These are phyloP conservation scores for Altica lythri DNA, from an alignment of 2,888 invertebrate genomes.

Conservation along the genomic window DNA sequence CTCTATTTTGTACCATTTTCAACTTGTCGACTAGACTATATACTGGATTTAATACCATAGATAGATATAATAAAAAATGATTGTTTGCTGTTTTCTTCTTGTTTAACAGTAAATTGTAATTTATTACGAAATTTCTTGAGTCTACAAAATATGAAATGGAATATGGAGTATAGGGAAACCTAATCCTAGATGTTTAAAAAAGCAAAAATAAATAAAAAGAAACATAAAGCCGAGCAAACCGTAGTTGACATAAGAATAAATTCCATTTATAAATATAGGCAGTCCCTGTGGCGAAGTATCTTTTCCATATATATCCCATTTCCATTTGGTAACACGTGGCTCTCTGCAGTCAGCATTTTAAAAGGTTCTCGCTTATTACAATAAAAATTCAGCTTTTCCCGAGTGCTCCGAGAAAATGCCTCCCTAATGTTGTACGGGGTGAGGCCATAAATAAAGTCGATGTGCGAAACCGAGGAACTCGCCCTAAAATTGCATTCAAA, in stretches of 20 bases:
- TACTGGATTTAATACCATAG: too few species aligned
- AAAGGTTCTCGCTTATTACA: constrained; percentile 52
- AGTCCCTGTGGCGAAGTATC: constrained; percentile 48
- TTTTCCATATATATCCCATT: constrained; percentile 49
- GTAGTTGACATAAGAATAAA: constrained; percentile 41
- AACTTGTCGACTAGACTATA: too few species aligned
- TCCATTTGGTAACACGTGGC: constrained; percentile 50
- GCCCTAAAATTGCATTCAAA: constrained; percentile 46
- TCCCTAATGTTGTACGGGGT: constrained; percentile 49
- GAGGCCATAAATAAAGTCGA: constrained; percentile 51
- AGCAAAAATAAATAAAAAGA: constrained; percentile 24
- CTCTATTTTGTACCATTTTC: too few species aligned
- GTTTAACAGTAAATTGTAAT: too few species aligned
- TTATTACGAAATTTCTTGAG: too few species aligned
- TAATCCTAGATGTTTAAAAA: constrained; percentile 21
- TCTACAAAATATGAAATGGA: too few species aligned
- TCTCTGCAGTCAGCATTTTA: constrained; percentile 50
- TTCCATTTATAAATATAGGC: constrained; percentile 52
- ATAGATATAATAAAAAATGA: too few species aligned
- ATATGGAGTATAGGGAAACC: too few species aligned
- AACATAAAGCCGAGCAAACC: constrained; percentile 28
- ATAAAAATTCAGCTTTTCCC: constrained; percentile 47
- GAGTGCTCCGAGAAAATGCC: constrained; percentile 44
- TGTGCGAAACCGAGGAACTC: constrained; percentile 49
- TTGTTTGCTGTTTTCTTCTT: too few species aligned